Conservation (phyloP, 2,888 invertebrate species). For the Sminthurinus aureus region DNA sequence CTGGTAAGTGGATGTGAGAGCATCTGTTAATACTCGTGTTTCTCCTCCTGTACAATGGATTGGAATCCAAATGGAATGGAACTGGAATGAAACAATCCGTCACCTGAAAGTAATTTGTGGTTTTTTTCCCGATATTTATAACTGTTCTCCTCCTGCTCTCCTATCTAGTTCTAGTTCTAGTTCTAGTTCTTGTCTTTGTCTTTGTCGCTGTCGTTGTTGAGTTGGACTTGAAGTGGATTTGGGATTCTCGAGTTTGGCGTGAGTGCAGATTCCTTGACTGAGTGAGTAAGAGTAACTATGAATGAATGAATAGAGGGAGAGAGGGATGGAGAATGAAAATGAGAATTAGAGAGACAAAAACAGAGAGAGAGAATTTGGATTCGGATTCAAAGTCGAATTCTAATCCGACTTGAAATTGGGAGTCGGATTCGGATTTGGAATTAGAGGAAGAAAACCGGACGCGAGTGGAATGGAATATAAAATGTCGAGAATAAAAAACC, state of each 20-base stretch:
- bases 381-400: too few species aligned
- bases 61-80: too few species aligned
- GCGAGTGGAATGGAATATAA: too few species aligned
- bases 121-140: slow-evolving; percentile 8
- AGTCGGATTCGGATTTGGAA: too few species aligned
- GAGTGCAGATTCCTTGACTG: neutral
- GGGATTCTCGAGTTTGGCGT: neutral
- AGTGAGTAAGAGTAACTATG: neutral
- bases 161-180: neutral
- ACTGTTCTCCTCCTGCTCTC: slow-evolving; percentile 6
- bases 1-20: slow-evolving; percentile 13
- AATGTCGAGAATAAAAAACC: too few species aligned
- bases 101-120: slow-evolving; percentile 42
- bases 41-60: too few species aligned
- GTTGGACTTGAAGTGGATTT: neutral
- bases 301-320: neutral
- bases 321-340: neutral
- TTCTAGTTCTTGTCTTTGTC: too few species aligned
- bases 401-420: too few species aligned
- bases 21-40: slow-evolving; percentile 33
- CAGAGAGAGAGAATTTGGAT: too few species aligned
- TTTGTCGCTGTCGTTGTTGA: neutral
- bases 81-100: slow-evolving; percentile 20
- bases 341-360: too few species aligned
- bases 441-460: too few species aligned